Evolutionary conservation across 2,888 invertebrate species (phyloP), one percentile per base, ranked within the genome.

Genomic region (Sthenelais limicola): DNA sequence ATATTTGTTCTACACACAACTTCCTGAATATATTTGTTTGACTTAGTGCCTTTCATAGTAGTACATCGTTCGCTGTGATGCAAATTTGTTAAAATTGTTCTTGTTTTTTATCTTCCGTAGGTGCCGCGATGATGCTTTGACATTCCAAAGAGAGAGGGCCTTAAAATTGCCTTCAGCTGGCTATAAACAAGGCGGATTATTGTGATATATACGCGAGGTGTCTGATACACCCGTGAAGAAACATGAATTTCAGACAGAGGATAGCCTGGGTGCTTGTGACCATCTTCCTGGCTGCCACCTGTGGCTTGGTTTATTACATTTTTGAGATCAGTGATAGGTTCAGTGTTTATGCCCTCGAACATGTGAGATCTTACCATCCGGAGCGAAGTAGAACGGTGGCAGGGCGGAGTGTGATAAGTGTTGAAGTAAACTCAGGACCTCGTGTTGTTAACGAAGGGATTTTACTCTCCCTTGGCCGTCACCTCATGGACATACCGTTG

Each of bases 171-270:
- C n/a, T n/a, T n/a, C n/a, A n/a, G n/a, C n/a, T n/a, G n/a, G n/a
- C n/a, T n/a, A n/a, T n/a, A n/a, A n/a, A n/a, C n/a, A n/a, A n/a
- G n/a, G n/a, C n/a, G n/a, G n/a, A n/a, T n/a, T n/a, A n/a, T n/a
- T n/a, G n/a, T n/a, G n/a, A n/a, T n/a, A n/a, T n/a, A n/a, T n/a
- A n/a, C n/a, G n/a, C n/a, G n/a, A n/a, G n/a, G n/a, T n/a, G n/a
- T n/a, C n/a, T n/a, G n/a, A n/a, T n/a, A n/a, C n/a, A n/a, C n/a
- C n/a, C n/a, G n/a, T n/a, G 28, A 7, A 15, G 15, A 62, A 81
- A 52, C 33, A 85, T 85, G 85, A 84, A 85, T 56, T 86, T 86
- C 76, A 80, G 85, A 69, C 85, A 85, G 79, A 77, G 85, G 28
- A 71, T 85, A n/a, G 83, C 85, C 4, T 86, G 84, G 84, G 67